Evolutionary conservation across 2,113 vertebrate genomes (phyloP), one percentile per base, ranked within the genome.

Genomic region (Hoplias malabaricus): DNA sequence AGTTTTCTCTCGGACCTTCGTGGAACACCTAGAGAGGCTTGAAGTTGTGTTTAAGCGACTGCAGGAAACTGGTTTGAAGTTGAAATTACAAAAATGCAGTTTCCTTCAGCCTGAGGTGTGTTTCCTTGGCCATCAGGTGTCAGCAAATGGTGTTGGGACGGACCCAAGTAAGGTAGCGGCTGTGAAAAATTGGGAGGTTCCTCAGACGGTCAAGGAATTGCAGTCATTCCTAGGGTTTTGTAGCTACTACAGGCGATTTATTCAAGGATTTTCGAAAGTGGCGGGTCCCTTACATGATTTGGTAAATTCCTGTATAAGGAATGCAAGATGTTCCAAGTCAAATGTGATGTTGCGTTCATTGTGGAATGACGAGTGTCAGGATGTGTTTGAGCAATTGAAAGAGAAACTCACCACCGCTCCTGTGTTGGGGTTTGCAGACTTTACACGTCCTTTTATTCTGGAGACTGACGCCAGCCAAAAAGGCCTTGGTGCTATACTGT

Each of bases 351-450:
- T 31, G 2, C 16, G 8, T 6, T 36, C 8, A 4, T 0, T 29
- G 25, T 62, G 31, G 59, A 65, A 0, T 0, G 31, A 8, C 0
- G 13, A 65, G 31, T 65, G 61, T 36, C 7, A 8, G 9, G 8
- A n/a, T 11, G 34, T n/a, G 33, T 62, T 62, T 36, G 61, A 36
- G 8, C 16, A 36, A 9, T n/a, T 65, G 3, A 36, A 31, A 2
- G 34, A 38, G 16, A 65, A 65, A 2, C 42, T 79, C 0, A 54
- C 11, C 1, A 36, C 54, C 1, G 68, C 68, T 3, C 69, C 77
- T 43, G 67, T 78, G 0, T n/a, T 78, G 1, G 67, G 53, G 27
- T 78, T 70, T 16, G 21, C 75, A 27, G 76, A 78, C 10, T 71
- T n/a, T 71, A 40, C 0, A 1, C 14, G 29, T 2, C 38, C 67